Percentiles rank a stretch among this genome's conserved stretches.
These are phyloP conservation scores for Gastrophysa polygoni DNA, from an alignment of 2,888 invertebrate species.

Conservation along the genomic window DNA sequence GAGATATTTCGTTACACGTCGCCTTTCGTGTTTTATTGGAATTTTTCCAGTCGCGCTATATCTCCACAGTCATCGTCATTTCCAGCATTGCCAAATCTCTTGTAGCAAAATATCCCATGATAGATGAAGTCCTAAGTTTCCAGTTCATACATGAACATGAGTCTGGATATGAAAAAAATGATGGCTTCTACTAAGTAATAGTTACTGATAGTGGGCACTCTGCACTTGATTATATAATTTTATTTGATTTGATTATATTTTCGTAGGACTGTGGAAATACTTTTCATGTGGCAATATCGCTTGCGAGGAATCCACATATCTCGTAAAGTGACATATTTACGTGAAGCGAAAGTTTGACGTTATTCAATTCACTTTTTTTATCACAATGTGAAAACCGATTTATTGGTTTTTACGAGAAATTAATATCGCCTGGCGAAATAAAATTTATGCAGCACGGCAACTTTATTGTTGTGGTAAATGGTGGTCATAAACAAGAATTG, in stretches of 20 bases:
- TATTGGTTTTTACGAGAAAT: slow-evolving; percentile 5
- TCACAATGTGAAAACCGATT: neutral
- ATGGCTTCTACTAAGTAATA: no score
- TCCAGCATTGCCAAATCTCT: neutral
- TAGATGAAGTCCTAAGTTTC: no score
- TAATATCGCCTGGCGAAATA: neutral
- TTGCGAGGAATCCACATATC: neutral
- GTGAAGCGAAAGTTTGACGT: slow-evolving; percentile 7
- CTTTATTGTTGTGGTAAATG: slow-evolving; percentile 12
- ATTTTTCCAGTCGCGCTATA: neutral
- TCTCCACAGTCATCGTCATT: neutral
- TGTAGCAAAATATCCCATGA: neutral
- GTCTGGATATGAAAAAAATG: no score
- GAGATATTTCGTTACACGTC: slow-evolving; percentile 1
- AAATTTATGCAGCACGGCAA: slow-evolving; percentile 10
- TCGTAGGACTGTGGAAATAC: neutral
- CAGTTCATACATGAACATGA: no score
- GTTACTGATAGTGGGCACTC: no score
- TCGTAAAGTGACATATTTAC: slow-evolving; percentile 8
- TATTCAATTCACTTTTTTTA: slow-evolving; percentile 11
- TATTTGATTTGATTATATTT: neutral
- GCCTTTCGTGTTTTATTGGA: neutral
- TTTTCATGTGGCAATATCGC: neutral
- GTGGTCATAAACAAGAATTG: slow-evolving; percentile 13
- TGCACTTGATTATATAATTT: neutral